Base-by-base conservation (phyloP, 2,888 invertebrate genomes). In the Cataglyphis albicans region DNA sequence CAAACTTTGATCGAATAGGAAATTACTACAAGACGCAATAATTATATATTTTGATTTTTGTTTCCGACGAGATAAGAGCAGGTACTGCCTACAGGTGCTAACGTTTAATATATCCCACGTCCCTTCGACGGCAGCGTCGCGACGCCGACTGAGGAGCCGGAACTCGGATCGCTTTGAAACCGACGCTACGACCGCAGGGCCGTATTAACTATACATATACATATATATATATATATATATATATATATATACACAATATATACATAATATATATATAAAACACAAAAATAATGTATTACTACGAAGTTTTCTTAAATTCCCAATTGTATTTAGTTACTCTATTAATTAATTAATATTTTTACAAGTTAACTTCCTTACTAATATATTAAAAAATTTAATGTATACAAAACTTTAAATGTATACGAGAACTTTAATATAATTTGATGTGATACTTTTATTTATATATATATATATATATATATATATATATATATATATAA, bases 121-220 rank as follows among this genome's bases (percentile, higher is more conserved):
- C 84, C 90, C 86, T 91, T 84, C 88, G 88, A 89, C 84, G 83
- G 87, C 91, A 88, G 91, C 92, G 93, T 92, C 93, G 92, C 93
- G 92, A 89, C 93, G 91, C 92, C 91, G 90, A 93, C 93, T 92
- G 93, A 91, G 76, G 82, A 75, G 80, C 81, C 81, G 80, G 74
- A 84, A 81, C 81, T 81, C 85, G 64, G 68, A 29, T 81, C 57
- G 84, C 86, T 81, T 90, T 86, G 83, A 90, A 90, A 89, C 84
- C 35, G 81, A 84, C 86, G 88, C 85, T 89, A 83, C 81, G 55
- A 80, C 44, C 61, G 32, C 90, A 88, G 89, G 83, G 87, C 86
- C 85, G 86, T 87, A 87, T 12, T 38, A 38, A 7, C 18, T 41
- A 48, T 41, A 48, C 48, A 48, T 52, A 41, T 35, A 55, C 38